Percentiles rank a stretch among this genome's conserved stretches.
Evolutionary conservation across 2,113 vertebrate genomes (phyloP).

Genomic region (Rhegmatorhina hoffmannsi): DNA sequence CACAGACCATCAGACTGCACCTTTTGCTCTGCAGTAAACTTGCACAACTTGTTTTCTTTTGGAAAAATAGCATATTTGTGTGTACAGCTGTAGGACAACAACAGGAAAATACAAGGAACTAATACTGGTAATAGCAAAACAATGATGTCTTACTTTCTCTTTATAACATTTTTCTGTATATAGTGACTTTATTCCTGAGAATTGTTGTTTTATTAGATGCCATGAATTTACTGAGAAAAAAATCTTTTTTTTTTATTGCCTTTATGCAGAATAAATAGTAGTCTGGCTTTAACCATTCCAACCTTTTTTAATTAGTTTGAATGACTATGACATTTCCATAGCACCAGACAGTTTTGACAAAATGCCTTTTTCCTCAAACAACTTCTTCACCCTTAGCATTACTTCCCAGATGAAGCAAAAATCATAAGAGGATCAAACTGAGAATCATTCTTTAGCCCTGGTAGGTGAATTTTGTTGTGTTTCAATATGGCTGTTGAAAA

Average conservation of each 20-base stretch:
- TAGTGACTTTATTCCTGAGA: not conserved
- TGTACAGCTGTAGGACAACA: not conserved
- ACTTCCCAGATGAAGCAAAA: not conserved
- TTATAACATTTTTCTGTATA: not conserved
- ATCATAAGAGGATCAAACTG: not conserved
- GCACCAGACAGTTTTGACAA: not conserved
- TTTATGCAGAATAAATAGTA: not conserved
- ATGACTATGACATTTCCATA: not conserved
- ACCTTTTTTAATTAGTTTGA: not conserved
- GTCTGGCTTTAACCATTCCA: not conserved
- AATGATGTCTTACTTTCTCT: not conserved
- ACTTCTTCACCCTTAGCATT: not conserved
- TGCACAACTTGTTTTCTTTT: not conserved
- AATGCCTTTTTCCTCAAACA: not conserved
- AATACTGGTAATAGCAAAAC: not conserved
- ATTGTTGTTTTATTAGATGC: not conserved
- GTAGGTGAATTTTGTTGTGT: not conserved
- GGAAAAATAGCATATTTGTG: not conserved
- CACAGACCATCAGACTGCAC: not conserved
- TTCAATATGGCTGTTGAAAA: rapidly evolving
- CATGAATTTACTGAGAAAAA: not conserved
- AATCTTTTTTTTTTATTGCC: not conserved
- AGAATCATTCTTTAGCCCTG: not conserved
- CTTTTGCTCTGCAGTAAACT: not conserved
- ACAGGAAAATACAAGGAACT: not conserved